Evolutionary conservation across 2,797 vertebrate genomes (phyloP).

Genomic region (Masticophis lateralis): DNA sequence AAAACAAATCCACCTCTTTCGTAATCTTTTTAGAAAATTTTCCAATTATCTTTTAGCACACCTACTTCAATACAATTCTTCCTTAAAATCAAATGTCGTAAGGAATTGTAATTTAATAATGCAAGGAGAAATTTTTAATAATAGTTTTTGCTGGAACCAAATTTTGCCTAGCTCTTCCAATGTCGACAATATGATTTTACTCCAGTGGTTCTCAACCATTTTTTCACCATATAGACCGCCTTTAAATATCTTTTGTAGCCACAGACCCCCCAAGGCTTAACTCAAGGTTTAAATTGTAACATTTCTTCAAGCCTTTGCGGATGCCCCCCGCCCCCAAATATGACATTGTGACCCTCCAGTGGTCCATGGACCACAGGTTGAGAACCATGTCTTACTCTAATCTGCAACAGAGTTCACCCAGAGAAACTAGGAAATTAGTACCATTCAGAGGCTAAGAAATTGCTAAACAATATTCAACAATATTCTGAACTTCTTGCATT

Average conservation of each 20-base stretch:
- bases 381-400: neutral
- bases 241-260: neutral
- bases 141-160: neutral
- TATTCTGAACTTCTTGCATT: neutral
- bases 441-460: neutral
- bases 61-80: neutral
- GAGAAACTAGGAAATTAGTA: neutral
- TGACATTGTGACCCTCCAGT: neutral
- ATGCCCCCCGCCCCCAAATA: neutral
- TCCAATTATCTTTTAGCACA: neutral
- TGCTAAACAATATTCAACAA: neutral
- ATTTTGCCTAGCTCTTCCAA: neutral
- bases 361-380: neutral
- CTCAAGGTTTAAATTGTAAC: neutral
- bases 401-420: neutral
- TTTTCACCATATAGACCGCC: neutral
- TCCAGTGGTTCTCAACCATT: neutral
- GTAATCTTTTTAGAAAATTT: neutral
- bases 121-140: neutral
- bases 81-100: neutral
- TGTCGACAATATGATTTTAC: neutral
- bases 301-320: neutral
- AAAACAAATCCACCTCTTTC: neutral
- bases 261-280: neutral
- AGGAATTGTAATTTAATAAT: neutral